Evolutionary conservation across 2,113 vertebrate species (phyloP).

Genomic region (Upupa epops): DNA sequence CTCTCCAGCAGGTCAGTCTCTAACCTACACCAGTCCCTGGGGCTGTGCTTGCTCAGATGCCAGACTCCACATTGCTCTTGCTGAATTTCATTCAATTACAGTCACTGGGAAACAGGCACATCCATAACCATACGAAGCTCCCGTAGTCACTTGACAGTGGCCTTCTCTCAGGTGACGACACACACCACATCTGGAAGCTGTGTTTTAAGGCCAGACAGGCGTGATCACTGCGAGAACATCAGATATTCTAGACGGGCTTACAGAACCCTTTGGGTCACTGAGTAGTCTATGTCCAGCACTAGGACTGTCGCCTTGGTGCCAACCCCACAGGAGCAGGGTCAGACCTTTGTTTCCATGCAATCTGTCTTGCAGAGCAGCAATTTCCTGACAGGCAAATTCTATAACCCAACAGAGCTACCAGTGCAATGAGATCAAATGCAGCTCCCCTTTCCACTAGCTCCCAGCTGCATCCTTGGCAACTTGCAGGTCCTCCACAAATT

Average conservation of each 20-base stretch:
- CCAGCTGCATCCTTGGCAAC: neutral
- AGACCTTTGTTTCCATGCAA: neutral
- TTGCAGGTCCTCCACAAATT: neutral
- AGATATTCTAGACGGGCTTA: neutral
- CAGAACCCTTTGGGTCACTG: neutral
- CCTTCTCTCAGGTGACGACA: neutral
- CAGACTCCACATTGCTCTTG: no score
- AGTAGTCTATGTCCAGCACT: neutral
- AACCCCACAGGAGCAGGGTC: neutral
- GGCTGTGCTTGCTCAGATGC: no score
- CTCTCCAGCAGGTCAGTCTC: no score
- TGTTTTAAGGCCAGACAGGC: neutral
- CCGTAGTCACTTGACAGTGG: neutral
- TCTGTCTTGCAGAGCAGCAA: neutral
- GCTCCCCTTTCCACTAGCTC: neutral
- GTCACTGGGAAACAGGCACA: neutral
- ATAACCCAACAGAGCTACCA: neutral
- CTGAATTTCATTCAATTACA: no score
- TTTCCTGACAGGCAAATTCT: neutral
- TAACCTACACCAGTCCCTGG: no score
- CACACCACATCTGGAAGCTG: neutral
- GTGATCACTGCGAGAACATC: neutral
- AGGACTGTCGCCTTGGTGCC: neutral
- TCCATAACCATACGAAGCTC: neutral
- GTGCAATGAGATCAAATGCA: neutral